Evolutionary conservation across 2,797 vertebrate genomes (phyloP), one percentile per base, ranked within the genome.

Genomic region (Pangasius macronema): DNA sequence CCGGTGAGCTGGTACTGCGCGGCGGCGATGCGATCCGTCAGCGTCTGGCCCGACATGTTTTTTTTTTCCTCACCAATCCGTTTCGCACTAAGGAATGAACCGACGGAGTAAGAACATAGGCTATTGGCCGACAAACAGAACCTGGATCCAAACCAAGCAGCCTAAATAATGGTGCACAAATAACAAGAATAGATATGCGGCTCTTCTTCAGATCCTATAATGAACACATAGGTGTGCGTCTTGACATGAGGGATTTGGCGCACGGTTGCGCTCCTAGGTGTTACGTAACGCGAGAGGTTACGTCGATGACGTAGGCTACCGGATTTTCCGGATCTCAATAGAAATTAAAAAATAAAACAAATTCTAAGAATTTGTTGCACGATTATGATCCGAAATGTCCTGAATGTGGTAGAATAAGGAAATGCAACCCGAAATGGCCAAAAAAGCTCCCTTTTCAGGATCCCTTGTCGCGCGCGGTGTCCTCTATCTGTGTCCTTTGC

Each of bases 1-100:
- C 99, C 99, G 88, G 99, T 99, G 91, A 99, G 97, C 95, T 98
- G 98, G 96, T 99, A 98, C 94, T 99, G 99, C 95, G 99, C 99
- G 92, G 99, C 99, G 92, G 99, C 99, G 93, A 99, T 99, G 94
- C 99, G 97, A 96, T 99, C 99, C 89, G 98, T 99, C 94, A 99
- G 97, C 94, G 98, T 99, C 93, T 99, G 99, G 92, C 98, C 99
- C 96, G 99, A 99, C 99, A 99, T 99, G 97, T 99, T 98, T 30
- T 51, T 30, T 61, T 42, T n/a, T 42, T 87, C 90, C 91, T 89
- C 88, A 83, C 61, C 61, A 91, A 93, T 90, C 85, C 89, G 79
- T 92, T 91, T 91, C 86, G 91, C 92, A 77, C 81, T 61, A 72
- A 67, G 36, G 51, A 67, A 55, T 73, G 8, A 77, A 84, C 86